Evolutionary conservation across 2,888 invertebrate genomes (phyloP).

Genomic region (Timema cristinae): DNA sequence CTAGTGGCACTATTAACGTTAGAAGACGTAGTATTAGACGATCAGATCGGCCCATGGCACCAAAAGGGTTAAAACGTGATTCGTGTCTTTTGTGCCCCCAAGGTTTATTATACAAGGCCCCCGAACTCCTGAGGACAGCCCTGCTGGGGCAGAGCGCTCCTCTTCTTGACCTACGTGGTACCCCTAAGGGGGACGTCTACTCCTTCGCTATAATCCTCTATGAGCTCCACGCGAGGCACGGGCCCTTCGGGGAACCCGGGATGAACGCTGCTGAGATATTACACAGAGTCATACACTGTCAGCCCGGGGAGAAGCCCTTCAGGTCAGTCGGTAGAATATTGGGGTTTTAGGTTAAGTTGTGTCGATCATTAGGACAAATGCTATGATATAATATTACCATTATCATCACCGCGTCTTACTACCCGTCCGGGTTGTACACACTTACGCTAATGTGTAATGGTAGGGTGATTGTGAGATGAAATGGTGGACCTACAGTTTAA

Average conservation of each 20-base stretch:
- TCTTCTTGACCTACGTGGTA: conserved; percentile 40
- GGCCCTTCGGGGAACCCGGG: conserved; percentile 70
- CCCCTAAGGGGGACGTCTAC: conserved; percentile 77
- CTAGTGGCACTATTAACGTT: too few species aligned
- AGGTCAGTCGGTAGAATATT: conserved; percentile 52
- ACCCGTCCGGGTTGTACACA: too few species aligned
- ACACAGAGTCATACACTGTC: conserved; percentile 54
- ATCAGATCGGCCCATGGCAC: too few species aligned
- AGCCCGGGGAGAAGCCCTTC: conserved; percentile 49
- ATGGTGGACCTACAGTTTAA: too few species aligned
- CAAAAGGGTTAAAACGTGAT: too few species aligned
- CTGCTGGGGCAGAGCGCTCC: conserved; percentile 15
- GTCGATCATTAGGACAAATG: too few species aligned
- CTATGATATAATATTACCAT: too few species aligned
- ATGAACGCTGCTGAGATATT: conserved; percentile 65
- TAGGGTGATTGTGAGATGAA: too few species aligned
- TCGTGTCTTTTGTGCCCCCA: conserved; percentile 19
- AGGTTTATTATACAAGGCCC: conserved; percentile 77
- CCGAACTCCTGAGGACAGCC: conserved; percentile 63
- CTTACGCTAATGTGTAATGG: too few species aligned
- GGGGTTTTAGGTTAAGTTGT: too few species aligned
- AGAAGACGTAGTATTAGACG: too few species aligned
- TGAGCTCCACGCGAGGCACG: conserved; percentile 80
- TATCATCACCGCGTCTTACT: too few species aligned
- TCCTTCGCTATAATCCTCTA: conserved; percentile 85